These are phyloP conservation scores for Acropternis orthonyx DNA, from an alignment of 2,797 vertebrate genomes.

Conservation along the genomic window DNA sequence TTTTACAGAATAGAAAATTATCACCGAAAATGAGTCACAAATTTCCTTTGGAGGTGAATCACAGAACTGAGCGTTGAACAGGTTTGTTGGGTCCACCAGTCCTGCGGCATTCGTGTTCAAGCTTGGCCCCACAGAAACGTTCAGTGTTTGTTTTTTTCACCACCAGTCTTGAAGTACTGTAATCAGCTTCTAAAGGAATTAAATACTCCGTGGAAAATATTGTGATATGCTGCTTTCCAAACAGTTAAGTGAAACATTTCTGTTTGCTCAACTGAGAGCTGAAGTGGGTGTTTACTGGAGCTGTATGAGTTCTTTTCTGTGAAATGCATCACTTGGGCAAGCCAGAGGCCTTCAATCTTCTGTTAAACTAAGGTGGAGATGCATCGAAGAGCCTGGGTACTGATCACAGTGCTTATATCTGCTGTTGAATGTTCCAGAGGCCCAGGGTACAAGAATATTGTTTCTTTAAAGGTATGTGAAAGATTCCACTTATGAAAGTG, in stretches of 20 bases:
- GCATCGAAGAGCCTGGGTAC: not conserved
- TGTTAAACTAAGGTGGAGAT: not conserved
- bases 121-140: not conserved
- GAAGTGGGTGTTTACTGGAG: not conserved
- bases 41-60: not conserved
- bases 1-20: not conserved
- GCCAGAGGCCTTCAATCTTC: not conserved
- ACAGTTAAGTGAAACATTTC: not conserved
- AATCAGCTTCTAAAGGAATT: not conserved
- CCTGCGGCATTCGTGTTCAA: not conserved
- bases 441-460: not conserved
- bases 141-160: not conserved
- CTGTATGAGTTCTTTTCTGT: not conserved
- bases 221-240: not conserved
- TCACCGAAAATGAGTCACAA: constrained; percentile 36
- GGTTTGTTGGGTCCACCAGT: not conserved
- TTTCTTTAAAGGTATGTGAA: not conserved
- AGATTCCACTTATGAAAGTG: not conserved
- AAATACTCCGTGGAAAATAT: not conserved
- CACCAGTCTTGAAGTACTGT: not conserved
- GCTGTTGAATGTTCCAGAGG: not conserved
- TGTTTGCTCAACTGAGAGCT: not conserved
- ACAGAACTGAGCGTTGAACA: not conserved
- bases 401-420: not conserved
- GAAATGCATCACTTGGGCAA: not conserved